Percentiles rank a stretch among this genome's conserved stretches.
These are phyloP conservation scores for Kryphioiulus occultus DNA, from an alignment of 2,888 invertebrate species.

Conservation along the genomic window DNA sequence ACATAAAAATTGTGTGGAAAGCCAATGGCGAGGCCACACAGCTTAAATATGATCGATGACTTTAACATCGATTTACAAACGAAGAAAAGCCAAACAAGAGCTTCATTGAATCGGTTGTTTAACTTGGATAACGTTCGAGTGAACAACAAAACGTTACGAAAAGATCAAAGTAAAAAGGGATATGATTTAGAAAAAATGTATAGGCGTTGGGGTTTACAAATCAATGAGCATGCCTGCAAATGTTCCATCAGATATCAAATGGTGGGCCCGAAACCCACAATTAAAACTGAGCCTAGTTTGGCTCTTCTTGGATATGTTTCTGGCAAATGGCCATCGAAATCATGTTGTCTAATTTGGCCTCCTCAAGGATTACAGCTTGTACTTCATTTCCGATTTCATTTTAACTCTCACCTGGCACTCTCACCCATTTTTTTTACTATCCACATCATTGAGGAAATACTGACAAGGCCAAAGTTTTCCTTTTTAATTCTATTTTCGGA, in stretches of 20 bases:
- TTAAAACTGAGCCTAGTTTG: background rate
- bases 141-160: background rate
- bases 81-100: background rate
- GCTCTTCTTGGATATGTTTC: background rate
- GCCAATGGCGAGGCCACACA: background rate
- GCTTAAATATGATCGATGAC: slow-evolving; percentile 16
- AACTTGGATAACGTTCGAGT: background rate
- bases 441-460: background rate
- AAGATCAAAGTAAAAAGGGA: background rate
- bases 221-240: background rate
- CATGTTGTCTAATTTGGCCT: slow-evolving; percentile 1
- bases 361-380: background rate
- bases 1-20: background rate
- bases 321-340: background rate
- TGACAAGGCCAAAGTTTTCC: slow-evolving; percentile 15
- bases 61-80: slow-evolving; percentile 4
- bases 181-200: background rate
- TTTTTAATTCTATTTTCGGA: background rate
- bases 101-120: background rate
- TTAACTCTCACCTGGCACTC: slow-evolving; percentile 11
- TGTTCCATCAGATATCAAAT: background rate
- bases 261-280: slow-evolving; percentile 9
- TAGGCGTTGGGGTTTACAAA: background rate
- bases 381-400: slow-evolving; percentile 23
- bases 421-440: background rate